Evolutionary conservation across 2,113 vertebrate species (phyloP).

Genomic region (Equus quagga): DNA sequence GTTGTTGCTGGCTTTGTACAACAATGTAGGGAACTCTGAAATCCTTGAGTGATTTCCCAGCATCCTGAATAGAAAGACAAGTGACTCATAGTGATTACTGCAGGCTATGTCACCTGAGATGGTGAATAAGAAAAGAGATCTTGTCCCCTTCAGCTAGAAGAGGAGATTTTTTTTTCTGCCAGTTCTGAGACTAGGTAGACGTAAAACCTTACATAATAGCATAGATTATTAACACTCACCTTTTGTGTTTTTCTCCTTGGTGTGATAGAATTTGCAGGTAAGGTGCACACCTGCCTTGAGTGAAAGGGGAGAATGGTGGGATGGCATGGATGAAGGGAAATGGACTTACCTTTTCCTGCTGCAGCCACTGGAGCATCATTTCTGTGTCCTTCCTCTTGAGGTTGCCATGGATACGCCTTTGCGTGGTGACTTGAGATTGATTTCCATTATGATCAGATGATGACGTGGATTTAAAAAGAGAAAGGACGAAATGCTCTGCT

Average conservation of each 20-base stretch:
- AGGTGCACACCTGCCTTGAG: neutral
- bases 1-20: constrained; percentile 13
- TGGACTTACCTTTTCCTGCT: constrained; percentile 80
- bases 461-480: constrained; percentile 55
- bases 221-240: neutral
- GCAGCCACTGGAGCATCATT: constrained; percentile 76
- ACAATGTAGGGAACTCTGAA: neutral
- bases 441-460: constrained; percentile 67
- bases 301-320: neutral
- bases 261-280: neutral
- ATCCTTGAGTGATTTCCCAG: constrained; percentile 1
- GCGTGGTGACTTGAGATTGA: constrained; percentile 47
- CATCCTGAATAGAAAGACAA: constrained; percentile 13
- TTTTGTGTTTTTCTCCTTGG: neutral
- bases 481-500: constrained; percentile 58
- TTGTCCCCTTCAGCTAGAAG: neutral
- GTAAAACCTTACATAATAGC: neutral
- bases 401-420: constrained; percentile 83
- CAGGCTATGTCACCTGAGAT: neutral
- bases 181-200: neutral
- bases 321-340: constrained; percentile 49
- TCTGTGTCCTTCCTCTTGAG: constrained; percentile 65
- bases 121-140: neutral
- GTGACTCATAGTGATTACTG: neutral
- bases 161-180: neutral